Base-by-base conservation (phyloP, 1,140 invertebrate genomes). In the Anthonomus grandis region DNA sequence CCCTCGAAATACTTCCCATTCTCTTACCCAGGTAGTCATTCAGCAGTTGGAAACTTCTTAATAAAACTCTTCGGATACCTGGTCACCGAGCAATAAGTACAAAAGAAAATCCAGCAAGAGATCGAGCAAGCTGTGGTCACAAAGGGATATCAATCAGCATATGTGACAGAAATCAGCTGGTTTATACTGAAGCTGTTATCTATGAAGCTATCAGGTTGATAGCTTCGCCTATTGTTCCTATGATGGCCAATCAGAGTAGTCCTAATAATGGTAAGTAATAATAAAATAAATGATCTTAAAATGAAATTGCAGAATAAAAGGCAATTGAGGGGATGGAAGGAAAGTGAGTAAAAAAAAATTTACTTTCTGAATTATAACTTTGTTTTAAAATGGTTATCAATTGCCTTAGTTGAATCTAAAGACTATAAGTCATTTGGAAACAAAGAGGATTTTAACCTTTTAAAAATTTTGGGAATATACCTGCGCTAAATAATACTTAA, bases 211-310 rank as follows among this genome's bases (percentile, higher is more conserved):
- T 93, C 0, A 76, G 92, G 50, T 75, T 86, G 46, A 86, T 90
- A 1, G 86, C 89, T 0, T 94, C 91, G 0, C 91, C 91, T 0
- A 93, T 95, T 48, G 91, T 95, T 0, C 92, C 92, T 0, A 90
- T 94, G 67, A 89, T 93, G 0, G 86, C 91, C 1, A 91, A 83
- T 27, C 82, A 87, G 63, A 83, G 89, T 55, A 85, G 85, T 6
- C 77, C 80, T 0, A 81, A 94, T 36, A 78, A 81, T 53, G 90
- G 67, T 70, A 60, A 62, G 57, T 59, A n/a, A n/a, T n/a, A n/a
- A n/a, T n/a, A n/a, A n/a, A n/a, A n/a, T n/a, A n/a, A n/a, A n/a
- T n/a, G n/a, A n/a, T n/a, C n/a, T n/a, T n/a, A n/a, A n/a, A n/a
- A n/a, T n/a, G n/a, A n/a, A n/a, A n/a, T n/a, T n/a, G n/a, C n/a